Conservation (phyloP, 2,113 vertebrate genomes). For the Sinocyclocheilus rhinocerous region DNA sequence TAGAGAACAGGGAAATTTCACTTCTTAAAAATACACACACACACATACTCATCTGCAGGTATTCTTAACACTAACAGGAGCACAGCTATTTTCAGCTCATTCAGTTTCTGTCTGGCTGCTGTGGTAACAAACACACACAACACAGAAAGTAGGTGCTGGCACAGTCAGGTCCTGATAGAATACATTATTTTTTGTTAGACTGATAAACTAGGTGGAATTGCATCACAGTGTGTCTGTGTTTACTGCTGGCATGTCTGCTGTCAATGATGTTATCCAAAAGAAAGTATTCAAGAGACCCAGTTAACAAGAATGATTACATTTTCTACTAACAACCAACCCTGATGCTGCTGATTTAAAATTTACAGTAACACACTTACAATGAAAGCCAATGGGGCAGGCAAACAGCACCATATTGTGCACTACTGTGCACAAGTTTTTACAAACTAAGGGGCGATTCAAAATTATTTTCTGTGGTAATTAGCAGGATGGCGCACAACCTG, state of each 20-base stretch:
- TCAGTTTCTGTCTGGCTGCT: conserved; percentile 31
- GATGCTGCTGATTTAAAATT: not conserved
- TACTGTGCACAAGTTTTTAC: not conserved
- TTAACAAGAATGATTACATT: not conserved
- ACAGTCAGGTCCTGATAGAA: conserved; percentile 30
- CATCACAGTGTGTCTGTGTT: not conserved
- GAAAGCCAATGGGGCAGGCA: not conserved
- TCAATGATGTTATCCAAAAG: not conserved
- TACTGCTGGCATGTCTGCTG: not conserved
- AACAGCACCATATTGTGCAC: not conserved
- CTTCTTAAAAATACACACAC: conserved; percentile 9
- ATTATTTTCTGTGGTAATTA: not conserved
- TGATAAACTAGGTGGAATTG: conserved; percentile 32
- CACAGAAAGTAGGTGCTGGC: not conserved
- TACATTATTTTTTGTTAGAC: not conserved
- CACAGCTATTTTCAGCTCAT: conserved; percentile 38
- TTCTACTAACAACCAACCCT: not conserved
- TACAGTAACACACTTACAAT: not conserved
- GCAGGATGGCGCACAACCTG: not conserved
- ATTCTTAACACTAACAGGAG: conserved; percentile 39
- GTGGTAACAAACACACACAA: not conserved
- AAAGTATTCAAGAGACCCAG: not conserved
- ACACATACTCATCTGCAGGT: conserved; percentile 36
- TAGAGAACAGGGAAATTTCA: conserved; percentile 14
- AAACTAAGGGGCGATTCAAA: not conserved